Percentiles rank a stretch among this genome's conserved stretches.
These are phyloP conservation scores for Macaca fascicularis DNA, from an alignment of 2,113 vertebrate species.

Conservation along the genomic window DNA sequence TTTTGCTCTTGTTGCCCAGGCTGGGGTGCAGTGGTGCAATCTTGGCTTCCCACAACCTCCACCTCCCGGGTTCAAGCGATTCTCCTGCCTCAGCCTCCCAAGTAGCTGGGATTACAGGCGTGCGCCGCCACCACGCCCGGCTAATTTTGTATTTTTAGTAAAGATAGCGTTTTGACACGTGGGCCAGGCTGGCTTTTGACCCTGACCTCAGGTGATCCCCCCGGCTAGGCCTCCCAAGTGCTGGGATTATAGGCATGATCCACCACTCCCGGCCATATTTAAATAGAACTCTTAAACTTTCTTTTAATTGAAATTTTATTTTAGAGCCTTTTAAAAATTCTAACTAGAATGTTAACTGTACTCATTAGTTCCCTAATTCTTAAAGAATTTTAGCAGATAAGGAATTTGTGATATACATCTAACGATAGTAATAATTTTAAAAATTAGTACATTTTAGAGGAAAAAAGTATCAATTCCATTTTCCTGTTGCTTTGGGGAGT, in stretches of 20 bases:
- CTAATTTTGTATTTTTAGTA: too few relatives aligned
- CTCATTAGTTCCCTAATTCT: background rate
- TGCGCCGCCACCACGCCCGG: rapidly evolving
- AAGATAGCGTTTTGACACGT: too few relatives aligned
- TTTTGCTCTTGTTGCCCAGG: too few relatives aligned
- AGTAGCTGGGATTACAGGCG: too few relatives aligned
- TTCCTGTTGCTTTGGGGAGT: background rate
- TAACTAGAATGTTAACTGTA: background rate
- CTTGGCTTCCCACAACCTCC: too few relatives aligned
- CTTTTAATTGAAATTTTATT: background rate
- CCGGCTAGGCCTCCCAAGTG: too few relatives aligned
- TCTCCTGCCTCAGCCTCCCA: too few relatives aligned
- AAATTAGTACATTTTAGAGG: background rate
- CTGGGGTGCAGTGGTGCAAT: too few relatives aligned
- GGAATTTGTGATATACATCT: background rate
- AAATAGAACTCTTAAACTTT: background rate
- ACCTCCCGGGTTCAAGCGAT: too few relatives aligned
- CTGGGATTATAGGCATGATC: too few relatives aligned
- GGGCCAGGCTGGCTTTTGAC: too few relatives aligned
- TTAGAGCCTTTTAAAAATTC: background rate
- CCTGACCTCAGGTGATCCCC: too few relatives aligned
- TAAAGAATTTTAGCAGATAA: constrained; percentile 10
- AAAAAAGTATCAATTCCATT: background rate
- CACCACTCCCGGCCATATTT: background rate
- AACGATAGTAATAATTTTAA: background rate